Percentiles rank a stretch among this genome's conserved stretches.
Evolutionary conservation across 2,797 vertebrate species (phyloP).

Genomic region (Macrochelys suwanniensis): DNA sequence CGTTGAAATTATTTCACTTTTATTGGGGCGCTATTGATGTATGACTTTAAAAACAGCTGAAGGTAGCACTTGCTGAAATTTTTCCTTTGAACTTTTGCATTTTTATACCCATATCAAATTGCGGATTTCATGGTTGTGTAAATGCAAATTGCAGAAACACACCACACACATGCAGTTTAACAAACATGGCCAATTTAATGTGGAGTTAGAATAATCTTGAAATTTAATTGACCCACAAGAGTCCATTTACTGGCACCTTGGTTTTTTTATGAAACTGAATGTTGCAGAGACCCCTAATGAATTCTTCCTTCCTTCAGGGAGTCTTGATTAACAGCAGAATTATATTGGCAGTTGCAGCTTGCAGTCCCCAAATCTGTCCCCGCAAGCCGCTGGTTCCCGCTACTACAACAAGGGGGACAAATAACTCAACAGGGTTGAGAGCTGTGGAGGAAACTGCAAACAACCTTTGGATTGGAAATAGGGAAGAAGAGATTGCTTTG

Average conservation of each 20-base stretch:
- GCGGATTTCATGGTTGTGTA: neutral
- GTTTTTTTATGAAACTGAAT: neutral
- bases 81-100: neutral
- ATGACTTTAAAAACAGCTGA: neutral
- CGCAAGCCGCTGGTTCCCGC: constrained; percentile 55
- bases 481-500: neutral
- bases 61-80: neutral
- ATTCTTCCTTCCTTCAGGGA: neutral
- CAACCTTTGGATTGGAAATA: neutral
- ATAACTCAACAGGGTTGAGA: neutral
- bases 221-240: neutral
- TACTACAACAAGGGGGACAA: neutral
- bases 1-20: neutral
- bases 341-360: constrained; percentile 47
- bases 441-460: neutral
- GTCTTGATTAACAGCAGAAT: constrained; percentile 48
- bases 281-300: neutral
- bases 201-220: neutral
- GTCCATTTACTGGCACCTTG: neutral
- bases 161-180: neutral
- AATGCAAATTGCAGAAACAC: neutral
- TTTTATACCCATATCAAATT: neutral
- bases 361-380: constrained; percentile 12
- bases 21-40: neutral
- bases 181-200: neutral